phyloP scores from a whole-genome alignment of 2,797 vertebrate species.

The Yasuhikotakia modesta region DNA sequence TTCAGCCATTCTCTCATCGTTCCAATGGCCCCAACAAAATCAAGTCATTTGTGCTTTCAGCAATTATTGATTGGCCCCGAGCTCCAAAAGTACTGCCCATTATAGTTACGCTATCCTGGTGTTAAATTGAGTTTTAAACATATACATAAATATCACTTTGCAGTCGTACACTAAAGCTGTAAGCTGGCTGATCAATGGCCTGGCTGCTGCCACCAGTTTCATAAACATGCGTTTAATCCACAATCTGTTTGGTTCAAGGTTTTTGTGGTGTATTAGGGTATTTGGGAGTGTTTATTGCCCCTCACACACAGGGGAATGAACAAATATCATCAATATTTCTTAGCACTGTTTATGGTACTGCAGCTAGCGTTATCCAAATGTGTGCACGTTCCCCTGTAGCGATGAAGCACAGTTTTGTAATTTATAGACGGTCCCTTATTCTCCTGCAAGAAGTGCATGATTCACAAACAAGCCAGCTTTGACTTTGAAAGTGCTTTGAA shows the following conservation, averaged over 20 bases:
- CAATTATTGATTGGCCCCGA: conserved; percentile 83
- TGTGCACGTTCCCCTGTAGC: neutral
- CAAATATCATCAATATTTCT: conserved; percentile 35
- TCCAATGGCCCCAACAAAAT: conserved; percentile 82
- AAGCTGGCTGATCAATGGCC: conserved; percentile 29
- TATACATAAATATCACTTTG: conserved; percentile 83
- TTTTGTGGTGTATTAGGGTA: conserved; percentile 3
- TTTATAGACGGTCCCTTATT: conserved; percentile 54
- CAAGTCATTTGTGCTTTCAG: conserved; percentile 87
- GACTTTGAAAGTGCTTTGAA: conserved; percentile 62
- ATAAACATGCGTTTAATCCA: conserved; percentile 30
- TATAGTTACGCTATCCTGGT: conserved; percentile 80
- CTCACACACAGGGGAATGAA: conserved; percentile 10
- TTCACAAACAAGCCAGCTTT: conserved; percentile 61
- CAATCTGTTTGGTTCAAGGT: conserved; percentile 7
- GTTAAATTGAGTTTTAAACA: conserved; percentile 86
- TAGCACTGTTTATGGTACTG: conserved; percentile 10
- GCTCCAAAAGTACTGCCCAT: conserved; percentile 83
- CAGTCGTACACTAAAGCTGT: conserved; percentile 79
- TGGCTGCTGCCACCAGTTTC: conserved; percentile 31
- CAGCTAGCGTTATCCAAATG: conserved; percentile 49
- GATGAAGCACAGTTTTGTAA: conserved; percentile 39
- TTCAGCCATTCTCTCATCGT: conserved; percentile 86
- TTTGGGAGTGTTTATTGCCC: conserved; percentile 5
- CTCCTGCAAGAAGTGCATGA: conserved; percentile 51